Conservation (phyloP, 2,888 invertebrate genomes). For the Alentia gelatinosa region DNA sequence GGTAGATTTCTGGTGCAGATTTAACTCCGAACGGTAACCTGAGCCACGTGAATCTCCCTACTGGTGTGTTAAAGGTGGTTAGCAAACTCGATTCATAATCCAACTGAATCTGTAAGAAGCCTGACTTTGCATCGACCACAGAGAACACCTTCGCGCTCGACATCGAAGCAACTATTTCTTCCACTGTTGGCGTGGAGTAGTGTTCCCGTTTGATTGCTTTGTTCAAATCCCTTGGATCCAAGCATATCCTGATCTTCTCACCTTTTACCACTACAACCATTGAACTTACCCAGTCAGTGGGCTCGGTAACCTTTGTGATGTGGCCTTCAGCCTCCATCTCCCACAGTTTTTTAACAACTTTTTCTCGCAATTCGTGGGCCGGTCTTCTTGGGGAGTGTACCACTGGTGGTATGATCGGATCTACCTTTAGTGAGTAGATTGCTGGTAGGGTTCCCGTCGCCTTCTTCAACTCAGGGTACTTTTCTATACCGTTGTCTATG, state of each 20-base stretch:
- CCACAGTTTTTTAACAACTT: no score
- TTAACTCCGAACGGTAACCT: neutral
- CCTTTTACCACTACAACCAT: no score
- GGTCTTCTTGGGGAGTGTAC: constrained; percentile 59
- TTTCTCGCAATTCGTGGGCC: no score
- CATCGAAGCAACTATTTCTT: constrained; percentile 65
- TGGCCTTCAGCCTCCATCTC: no score
- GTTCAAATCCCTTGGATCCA: no score
- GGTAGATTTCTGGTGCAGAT: neutral
- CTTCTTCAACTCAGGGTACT: constrained; percentile 34
- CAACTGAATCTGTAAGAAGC: constrained; percentile 66
- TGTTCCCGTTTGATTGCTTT: constrained; percentile 63
- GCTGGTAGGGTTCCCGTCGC: neutral
- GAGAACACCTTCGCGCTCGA: constrained; percentile 66
- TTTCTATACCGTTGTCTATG: neutral
- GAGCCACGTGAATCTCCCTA: constrained; percentile 55
- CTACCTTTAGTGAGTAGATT: constrained; percentile 55
- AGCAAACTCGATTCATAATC: constrained; percentile 64
- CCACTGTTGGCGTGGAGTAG: constrained; percentile 66
- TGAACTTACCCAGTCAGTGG: no score
- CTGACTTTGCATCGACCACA: constrained; percentile 66
- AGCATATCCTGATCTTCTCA: constrained; percentile 65
- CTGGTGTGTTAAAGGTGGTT: constrained; percentile 68
- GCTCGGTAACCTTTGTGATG: no score
- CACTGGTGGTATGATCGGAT: no score